Evolutionary conservation across 2,797 vertebrate species (phyloP).

Genomic region (Tarsius wallacei): DNA sequence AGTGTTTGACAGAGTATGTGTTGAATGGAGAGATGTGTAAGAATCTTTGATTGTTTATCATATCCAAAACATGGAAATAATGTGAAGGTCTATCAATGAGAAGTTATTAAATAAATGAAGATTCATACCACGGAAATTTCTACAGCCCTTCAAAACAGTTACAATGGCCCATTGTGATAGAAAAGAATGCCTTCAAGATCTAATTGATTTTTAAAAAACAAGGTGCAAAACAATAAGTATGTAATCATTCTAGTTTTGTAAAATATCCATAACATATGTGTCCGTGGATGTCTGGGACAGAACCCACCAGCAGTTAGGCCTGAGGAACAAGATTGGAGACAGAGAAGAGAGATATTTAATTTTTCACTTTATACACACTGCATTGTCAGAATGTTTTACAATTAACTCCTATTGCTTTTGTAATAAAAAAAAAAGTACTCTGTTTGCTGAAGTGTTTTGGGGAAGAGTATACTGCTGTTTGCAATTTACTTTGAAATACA

Average conservation of each 20-base stretch:
- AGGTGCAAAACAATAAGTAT: not conserved
- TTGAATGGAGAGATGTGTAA: not conserved
- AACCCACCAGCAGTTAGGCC: not conserved
- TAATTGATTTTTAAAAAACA: not conserved
- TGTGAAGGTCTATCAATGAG: not conserved
- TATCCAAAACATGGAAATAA: not conserved
- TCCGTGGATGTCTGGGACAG: not conserved
- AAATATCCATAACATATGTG: not conserved
- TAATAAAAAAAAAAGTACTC: not conserved
- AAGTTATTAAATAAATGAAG: not conserved
- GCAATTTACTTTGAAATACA: slow-evolving; percentile 54
- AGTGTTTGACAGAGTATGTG: slow-evolving; percentile 22
- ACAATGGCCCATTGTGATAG: not conserved
- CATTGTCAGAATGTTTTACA: not conserved
- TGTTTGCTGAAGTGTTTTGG: not conserved
- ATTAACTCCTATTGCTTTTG: slow-evolving; percentile 31
- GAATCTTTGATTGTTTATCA: not conserved
- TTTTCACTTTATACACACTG: not conserved
- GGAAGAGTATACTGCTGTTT: not conserved
- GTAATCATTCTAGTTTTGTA: not conserved
- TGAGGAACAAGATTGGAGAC: not conserved
- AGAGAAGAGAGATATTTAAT: not conserved
- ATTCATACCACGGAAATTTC: not conserved
- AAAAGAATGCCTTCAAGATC: not conserved
- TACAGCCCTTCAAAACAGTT: not conserved